Percentiles rank a stretch among this genome's conserved stretches.
Conservation (phyloP, 2,888 invertebrate species). For the Trichacis sp. region DNA sequence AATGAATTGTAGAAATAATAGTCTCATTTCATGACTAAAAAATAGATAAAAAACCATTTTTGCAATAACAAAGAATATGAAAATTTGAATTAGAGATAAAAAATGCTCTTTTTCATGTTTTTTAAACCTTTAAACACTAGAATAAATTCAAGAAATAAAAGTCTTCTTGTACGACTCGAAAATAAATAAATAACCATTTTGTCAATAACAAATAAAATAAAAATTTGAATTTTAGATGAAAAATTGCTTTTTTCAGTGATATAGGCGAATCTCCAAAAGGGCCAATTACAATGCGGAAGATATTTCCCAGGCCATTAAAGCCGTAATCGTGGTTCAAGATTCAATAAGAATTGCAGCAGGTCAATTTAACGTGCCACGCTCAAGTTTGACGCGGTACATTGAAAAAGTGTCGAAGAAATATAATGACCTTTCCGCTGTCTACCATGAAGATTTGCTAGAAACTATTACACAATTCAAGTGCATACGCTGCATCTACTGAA, state of each 20-base stretch:
- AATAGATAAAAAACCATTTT: neutral
- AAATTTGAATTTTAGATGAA: neutral
- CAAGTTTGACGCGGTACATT: no score
- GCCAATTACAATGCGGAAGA: neutral
- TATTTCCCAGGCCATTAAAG: neutral
- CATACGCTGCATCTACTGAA: no score
- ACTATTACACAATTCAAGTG: no score
- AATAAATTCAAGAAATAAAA: neutral
- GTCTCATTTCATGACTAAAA: neutral
- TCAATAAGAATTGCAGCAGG: neutral
- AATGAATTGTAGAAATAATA: neutral
- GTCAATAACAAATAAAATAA: neutral
- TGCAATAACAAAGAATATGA: neutral
- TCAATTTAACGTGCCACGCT: no score
- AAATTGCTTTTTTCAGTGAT: neutral
- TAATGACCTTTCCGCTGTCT: no score
- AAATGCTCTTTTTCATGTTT: neutral
- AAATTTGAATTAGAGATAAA: neutral
- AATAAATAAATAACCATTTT: neutral
- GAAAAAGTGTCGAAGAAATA: no score
- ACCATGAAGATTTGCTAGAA: no score
- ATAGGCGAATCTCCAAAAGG: neutral
- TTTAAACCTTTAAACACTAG: neutral
- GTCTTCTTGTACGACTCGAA: neutral
- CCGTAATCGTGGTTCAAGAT: neutral